Percentiles rank a stretch among this genome's conserved stretches.
These are phyloP conservation scores for Aphidius colemani DNA, from an alignment of 2,888 invertebrate genomes.

Conservation along the genomic window DNA sequence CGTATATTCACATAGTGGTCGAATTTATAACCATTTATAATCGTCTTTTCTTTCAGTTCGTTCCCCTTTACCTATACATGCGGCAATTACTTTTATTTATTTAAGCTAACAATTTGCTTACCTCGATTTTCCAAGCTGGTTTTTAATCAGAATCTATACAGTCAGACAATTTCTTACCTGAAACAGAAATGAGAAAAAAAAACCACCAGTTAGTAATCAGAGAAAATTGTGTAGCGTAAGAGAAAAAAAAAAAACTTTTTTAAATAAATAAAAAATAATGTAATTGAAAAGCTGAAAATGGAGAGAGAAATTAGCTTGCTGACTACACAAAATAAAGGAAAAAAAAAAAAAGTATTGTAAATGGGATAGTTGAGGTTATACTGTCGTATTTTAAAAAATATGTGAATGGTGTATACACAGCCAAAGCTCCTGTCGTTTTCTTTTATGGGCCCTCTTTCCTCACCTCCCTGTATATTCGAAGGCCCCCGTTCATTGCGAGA, in stretches of 20 bases:
- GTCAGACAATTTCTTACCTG: slow-evolving; percentile 19
- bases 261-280: background rate
- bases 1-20: no score
- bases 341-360: background rate
- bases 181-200: slow-evolving; percentile 9
- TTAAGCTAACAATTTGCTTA: background rate
- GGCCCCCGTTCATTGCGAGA: background rate
- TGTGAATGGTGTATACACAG: background rate
- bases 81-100: background rate
- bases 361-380: no score
- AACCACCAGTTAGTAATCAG: no score
- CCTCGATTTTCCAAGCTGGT: slow-evolving; percentile 3
- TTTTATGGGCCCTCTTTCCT: slow-evolving; percentile 22
- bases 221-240: no score
- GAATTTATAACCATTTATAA: no score
- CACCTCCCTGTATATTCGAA: background rate
- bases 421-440: slow-evolving; percentile 18
- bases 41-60: no score
- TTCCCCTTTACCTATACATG: no score
- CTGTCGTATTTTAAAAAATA: no score
- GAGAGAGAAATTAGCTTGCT: slow-evolving; percentile 4
- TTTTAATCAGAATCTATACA: background rate
- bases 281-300: background rate
- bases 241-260: no score
- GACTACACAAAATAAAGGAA: background rate